Percentiles rank a stretch among this genome's conserved stretches.
phyloP scores from a whole-genome alignment of 2,113 vertebrate species.

The Thunnus maccoyii region DNA sequence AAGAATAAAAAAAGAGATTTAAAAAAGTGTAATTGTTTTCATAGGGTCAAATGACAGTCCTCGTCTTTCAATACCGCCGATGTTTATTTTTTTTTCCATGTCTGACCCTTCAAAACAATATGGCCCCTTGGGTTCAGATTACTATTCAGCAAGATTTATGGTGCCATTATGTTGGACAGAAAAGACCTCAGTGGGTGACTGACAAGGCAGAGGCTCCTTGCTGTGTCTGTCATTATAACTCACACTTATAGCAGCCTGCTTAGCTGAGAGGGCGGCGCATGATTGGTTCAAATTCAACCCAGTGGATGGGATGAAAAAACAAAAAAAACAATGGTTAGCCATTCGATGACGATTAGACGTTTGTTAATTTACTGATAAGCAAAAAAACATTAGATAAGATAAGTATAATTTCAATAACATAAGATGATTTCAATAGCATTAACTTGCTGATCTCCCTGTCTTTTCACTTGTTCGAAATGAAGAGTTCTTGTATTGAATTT shows the following conservation, averaged over 20 bases:
- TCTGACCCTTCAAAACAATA: constrained; percentile 39
- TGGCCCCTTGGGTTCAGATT: constrained; percentile 23
- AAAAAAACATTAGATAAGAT: background rate
- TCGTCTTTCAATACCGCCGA: background rate
- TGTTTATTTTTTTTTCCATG: background rate
- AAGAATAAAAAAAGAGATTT: constrained; percentile 3
- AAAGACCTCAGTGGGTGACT: constrained; percentile 55
- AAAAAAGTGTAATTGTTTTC: constrained; percentile 3
- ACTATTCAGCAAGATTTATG: constrained; percentile 59
- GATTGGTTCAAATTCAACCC: constrained; percentile 37
- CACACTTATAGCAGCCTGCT: constrained; percentile 50
- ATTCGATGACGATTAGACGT: background rate
- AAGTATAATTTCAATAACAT: background rate
- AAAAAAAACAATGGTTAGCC: background rate
- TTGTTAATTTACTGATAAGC: too few species aligned
- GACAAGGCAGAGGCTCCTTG: constrained; percentile 58
- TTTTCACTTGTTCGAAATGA: background rate
- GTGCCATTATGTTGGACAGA: constrained; percentile 53
- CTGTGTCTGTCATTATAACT: constrained; percentile 64
- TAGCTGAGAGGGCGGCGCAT: constrained; percentile 19
- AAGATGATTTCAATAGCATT: background rate
- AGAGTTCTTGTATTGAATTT: background rate
- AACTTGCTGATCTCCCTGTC: background rate
- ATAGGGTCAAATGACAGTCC: constrained; percentile 11
- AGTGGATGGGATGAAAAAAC: background rate